phyloP scores from a whole-genome alignment of 2,797 vertebrate genomes.

The Enteromius afrohamiltoni region DNA sequence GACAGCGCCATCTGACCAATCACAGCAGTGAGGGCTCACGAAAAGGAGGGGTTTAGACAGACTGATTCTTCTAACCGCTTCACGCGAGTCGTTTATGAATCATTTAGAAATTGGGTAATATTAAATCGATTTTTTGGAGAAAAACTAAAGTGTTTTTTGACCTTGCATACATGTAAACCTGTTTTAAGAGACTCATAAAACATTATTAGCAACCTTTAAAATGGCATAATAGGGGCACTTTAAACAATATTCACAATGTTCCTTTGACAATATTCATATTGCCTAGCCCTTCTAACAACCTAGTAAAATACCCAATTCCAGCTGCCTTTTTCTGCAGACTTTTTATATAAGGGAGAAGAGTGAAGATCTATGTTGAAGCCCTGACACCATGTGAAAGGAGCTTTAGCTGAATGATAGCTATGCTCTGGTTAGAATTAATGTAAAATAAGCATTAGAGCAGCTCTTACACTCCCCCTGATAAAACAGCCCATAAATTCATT shows the following conservation, averaged over 20 bases:
- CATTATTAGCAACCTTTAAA: no score
- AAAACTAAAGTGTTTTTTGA: no score
- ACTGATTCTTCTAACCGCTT: no score
- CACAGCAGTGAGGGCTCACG: no score
- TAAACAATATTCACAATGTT: background rate
- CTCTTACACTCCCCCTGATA: slow-evolving; percentile 44
- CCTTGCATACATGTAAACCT: no score
- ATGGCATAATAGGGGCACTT: no score
- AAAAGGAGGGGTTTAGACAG: no score
- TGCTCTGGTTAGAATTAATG: slow-evolving; percentile 22
- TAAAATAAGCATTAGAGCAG: slow-evolving; percentile 46
- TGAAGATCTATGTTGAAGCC: background rate
- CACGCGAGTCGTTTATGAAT: no score
- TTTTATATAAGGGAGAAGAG: background rate
- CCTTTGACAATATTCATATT: background rate
- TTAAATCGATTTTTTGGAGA: no score
- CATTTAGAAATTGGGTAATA: no score
- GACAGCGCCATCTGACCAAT: no score
- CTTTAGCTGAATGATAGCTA: slow-evolving; percentile 32
- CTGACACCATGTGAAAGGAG: background rate
- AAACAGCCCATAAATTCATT: slow-evolving; percentile 53
- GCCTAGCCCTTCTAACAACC: background rate
- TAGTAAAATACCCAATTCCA: background rate
- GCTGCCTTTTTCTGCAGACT: background rate
- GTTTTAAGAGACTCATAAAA: no score